A percentile compares a stretch with the other conserved stretches of the same genome.
Evolutionary conservation across 2,797 vertebrate species (phyloP).

Genomic region (Tapirus indicus): DNA sequence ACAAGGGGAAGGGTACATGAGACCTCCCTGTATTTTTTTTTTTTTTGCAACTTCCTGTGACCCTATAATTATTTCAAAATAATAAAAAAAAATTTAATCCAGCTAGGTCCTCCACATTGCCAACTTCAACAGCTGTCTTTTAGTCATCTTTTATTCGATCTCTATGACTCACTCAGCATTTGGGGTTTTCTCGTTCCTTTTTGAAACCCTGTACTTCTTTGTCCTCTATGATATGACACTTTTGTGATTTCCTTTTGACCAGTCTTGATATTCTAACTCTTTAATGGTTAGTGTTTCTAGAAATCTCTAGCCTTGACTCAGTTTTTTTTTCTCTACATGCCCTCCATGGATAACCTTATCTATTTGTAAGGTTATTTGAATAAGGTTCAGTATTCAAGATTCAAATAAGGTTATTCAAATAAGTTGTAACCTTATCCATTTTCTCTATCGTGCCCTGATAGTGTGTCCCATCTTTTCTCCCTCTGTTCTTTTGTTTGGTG

Average conservation of each 20-base stretch:
- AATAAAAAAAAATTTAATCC: background rate
- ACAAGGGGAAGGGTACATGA: background rate
- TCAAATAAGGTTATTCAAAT: no score
- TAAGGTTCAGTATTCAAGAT: no score
- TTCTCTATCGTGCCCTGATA: background rate
- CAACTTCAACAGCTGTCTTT: background rate
- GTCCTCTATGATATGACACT: background rate
- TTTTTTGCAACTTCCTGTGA: background rate
- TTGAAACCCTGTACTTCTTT: background rate
- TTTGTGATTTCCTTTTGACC: background rate
- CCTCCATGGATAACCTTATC: background rate
- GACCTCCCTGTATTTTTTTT: background rate
- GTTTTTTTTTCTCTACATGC: background rate
- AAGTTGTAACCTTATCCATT: background rate
- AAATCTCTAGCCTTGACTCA: background rate
- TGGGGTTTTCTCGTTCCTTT: background rate
- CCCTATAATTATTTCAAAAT: conserved; percentile 30
- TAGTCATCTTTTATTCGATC: background rate
- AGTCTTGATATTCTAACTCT: background rate
- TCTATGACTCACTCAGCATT: background rate
- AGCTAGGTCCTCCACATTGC: background rate
- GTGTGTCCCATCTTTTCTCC: background rate
- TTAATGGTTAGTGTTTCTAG: background rate
- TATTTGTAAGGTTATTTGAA: background rate
- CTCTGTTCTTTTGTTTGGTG: background rate